Percentiles rank a stretch among this genome's conserved stretches.
Evolutionary conservation across 2,797 vertebrate species (phyloP).

Genomic region (Tokudaia muenninki): DNA sequence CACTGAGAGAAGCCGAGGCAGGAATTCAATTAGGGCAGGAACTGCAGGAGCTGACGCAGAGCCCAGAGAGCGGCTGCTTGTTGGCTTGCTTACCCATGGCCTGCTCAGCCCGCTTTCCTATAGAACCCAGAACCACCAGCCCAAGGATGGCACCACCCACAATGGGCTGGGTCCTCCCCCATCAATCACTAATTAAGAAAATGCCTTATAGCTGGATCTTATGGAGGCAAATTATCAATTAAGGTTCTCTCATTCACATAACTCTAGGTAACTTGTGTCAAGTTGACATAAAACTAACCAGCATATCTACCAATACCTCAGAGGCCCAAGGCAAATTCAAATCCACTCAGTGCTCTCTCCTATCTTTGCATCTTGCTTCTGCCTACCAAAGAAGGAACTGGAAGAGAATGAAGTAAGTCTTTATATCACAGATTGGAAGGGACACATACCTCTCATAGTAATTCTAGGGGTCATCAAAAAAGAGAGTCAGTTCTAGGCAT

Average conservation of each 20-base stretch:
- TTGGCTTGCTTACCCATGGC: not conserved
- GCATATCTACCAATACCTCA: not conserved
- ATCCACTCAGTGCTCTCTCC: not conserved
- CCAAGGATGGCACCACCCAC: not conserved
- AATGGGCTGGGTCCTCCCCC: not conserved
- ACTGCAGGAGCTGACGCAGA: not conserved
- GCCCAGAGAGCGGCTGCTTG: not conserved
- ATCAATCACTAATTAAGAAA: not conserved
- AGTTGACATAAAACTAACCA: not conserved
- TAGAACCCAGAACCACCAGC: not conserved
- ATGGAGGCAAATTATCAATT: not conserved
- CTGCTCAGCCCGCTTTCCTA: not conserved
- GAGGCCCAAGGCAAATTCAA: not conserved
- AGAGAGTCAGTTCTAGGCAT: not conserved
- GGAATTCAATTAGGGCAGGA: not conserved
- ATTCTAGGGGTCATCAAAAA: not conserved
- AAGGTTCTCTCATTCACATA: not conserved
- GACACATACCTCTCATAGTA: not conserved
- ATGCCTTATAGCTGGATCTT: not conserved
- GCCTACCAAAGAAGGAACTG: conserved; percentile 15
- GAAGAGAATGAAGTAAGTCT: not conserved
- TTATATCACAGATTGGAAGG: conserved; percentile 2
- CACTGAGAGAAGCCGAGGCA: not conserved
- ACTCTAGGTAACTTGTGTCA: not conserved
- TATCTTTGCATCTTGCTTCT: conserved; percentile 36